Percentiles rank a stretch among this genome's conserved stretches.
These are phyloP conservation scores for Diplodus sargus DNA, from an alignment of 2,797 vertebrate species.

Conservation along the genomic window DNA sequence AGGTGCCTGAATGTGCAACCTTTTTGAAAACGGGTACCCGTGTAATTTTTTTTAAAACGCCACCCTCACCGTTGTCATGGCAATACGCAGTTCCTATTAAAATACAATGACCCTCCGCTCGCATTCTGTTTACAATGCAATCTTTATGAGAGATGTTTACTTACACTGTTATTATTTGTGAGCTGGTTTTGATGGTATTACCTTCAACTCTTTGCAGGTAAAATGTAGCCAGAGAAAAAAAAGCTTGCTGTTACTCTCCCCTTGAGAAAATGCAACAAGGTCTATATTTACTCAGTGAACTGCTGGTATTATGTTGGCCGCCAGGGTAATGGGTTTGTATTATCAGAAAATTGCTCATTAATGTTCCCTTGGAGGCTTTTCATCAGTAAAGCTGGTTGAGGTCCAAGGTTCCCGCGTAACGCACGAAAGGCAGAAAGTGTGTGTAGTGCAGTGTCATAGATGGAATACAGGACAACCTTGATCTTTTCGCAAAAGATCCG, in stretches of 20 bases:
- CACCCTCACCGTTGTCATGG: too few species aligned
- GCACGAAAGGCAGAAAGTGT: conserved; percentile 28
- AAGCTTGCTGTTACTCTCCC: neutral
- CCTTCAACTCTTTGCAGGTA: conserved; percentile 14
- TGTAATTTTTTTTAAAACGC: too few species aligned
- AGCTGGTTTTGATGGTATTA: neutral
- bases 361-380: conserved; percentile 61
- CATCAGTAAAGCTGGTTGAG: conserved; percentile 56
- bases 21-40: too few species aligned
- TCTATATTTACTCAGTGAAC: conserved; percentile 45
- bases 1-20: too few species aligned
- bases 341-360: conserved; percentile 75
- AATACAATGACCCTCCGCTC: too few species aligned
- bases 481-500: conserved; percentile 45
- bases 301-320: conserved; percentile 46
- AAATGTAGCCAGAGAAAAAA: conserved; percentile 23
- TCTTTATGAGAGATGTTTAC: neutral
- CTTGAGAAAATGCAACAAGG: conserved; percentile 37
- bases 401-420: conserved; percentile 29
- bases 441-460: conserved; percentile 43
- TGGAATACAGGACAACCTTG: conserved; percentile 20
- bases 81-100: too few species aligned
- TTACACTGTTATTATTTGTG: neutral
- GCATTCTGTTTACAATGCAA: neutral
- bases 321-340: conserved; percentile 62